These are phyloP conservation scores for Poecilia wingei DNA, from an alignment of 2,797 vertebrate species.

Conservation along the genomic window DNA sequence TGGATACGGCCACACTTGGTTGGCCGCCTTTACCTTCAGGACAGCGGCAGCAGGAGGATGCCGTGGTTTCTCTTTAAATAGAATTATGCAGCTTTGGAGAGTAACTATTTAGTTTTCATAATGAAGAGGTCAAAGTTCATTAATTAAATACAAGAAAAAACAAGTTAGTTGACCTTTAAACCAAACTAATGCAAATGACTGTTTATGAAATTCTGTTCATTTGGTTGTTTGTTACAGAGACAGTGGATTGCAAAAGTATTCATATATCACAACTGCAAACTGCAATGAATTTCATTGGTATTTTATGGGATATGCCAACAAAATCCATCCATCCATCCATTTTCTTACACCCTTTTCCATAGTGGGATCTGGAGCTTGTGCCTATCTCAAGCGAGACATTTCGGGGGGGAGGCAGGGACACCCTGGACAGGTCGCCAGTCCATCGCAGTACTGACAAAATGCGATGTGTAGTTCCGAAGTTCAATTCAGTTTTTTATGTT, in stretches of 20 bases:
- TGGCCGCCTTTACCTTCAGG: conserved; percentile 44
- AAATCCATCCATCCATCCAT: too few species aligned
- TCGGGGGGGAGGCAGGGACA: too few species aligned
- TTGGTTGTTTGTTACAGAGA: not conserved
- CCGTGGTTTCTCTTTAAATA: conserved; percentile 49
- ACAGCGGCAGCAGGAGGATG: conserved; percentile 30
- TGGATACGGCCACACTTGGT: conserved; percentile 60
- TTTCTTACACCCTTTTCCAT: too few species aligned
- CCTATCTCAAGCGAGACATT: too few species aligned
- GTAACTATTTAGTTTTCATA: conserved; percentile 40
- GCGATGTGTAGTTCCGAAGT: not conserved
- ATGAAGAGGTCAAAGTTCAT: conserved; percentile 17
- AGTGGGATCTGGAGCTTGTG: too few species aligned
- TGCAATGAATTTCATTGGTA: not conserved
- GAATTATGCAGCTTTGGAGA: conserved; percentile 15
- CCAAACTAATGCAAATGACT: not conserved
- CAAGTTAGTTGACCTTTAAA: not conserved
- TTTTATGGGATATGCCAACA: not conserved
- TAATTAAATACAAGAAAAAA: conserved; percentile 11
- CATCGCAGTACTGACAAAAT: too few species aligned
- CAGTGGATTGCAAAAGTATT: not conserved
- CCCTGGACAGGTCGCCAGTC: too few species aligned
- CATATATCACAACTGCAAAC: not conserved
- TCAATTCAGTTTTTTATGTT: not conserved
- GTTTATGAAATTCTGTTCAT: not conserved